Conservation (phyloP, 2,797 vertebrate genomes). For the Novumbra hubbsi region DNA sequence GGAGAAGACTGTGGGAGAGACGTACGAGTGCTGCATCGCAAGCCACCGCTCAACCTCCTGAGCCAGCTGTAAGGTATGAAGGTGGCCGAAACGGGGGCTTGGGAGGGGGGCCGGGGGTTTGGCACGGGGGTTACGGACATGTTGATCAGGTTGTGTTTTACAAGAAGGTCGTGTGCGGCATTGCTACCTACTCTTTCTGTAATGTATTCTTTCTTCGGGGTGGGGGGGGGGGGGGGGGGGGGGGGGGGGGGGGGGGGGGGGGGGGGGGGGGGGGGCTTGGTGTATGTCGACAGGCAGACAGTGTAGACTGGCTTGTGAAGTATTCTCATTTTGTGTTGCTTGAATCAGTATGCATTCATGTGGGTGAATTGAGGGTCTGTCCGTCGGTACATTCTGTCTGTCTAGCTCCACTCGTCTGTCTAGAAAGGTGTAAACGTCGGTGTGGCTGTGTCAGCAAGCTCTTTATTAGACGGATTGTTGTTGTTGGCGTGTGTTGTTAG, state of each 20-base stretch:
- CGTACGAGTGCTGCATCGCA: conserved; percentile 1
- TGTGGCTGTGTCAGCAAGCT: neutral
- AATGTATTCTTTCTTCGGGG: neutral
- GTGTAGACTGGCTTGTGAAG: neutral
- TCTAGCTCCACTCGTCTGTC: neutral
- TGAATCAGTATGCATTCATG: neutral
- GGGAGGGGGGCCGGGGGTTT: neutral
- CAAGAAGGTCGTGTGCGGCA: neutral
- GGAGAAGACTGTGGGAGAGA: neutral
- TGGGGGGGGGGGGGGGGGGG: no score
- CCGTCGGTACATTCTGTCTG: neutral
- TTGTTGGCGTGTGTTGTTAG: neutral
- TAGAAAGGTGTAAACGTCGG: neutral
- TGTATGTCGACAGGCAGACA: neutral
- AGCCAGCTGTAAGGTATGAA: conserved; percentile 5
- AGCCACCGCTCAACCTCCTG: neutral
- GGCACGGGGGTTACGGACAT: neutral
- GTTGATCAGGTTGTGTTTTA: neutral
- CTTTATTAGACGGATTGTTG: neutral
- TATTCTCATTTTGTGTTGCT: neutral
- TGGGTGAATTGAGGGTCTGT: neutral
- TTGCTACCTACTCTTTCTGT: neutral
- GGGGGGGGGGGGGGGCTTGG: neutral
- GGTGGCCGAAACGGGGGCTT: neutral
- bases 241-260: no score